Conservation (phyloP, 2,113 vertebrate genomes). For the Peromyscus californicus region DNA sequence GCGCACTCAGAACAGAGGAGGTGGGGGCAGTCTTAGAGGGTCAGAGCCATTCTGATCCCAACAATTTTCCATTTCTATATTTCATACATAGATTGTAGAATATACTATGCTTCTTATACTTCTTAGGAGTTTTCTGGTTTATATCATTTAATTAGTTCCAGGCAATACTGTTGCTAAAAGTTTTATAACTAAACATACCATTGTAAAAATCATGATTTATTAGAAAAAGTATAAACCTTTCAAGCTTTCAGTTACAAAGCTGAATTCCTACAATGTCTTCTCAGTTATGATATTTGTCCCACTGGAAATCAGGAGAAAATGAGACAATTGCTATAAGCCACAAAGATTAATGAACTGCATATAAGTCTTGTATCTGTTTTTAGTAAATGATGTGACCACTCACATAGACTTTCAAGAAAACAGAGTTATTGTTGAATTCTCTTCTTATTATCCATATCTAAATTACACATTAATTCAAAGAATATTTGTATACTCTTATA, state of each 20-base stretch:
- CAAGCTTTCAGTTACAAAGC: not conserved
- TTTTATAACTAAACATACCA: not conserved
- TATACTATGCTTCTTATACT: not conserved
- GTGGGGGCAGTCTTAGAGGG: too few relatives aligned
- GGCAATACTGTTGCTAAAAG: not conserved
- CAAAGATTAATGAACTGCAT: not conserved
- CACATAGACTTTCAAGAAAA: not conserved
- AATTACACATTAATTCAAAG: not conserved
- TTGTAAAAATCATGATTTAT: not conserved
- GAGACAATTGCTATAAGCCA: too few relatives aligned
- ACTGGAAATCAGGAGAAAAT: not conserved
- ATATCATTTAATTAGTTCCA: not conserved
- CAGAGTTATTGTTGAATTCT: not conserved
- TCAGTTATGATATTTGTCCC: not conserved
- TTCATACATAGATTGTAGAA: not conserved
- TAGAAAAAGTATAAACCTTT: conserved; percentile 19
- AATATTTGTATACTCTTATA: not conserved
- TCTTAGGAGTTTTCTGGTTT: not conserved
- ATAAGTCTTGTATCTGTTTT: not conserved
- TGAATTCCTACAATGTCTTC: not conserved
- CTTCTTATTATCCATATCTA: not conserved
- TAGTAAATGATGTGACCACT: not conserved
- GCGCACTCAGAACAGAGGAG: too few relatives aligned
- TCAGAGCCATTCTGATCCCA: too few relatives aligned
- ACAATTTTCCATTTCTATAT: not conserved